These are phyloP conservation scores for Monoplex corrugatus DNA, from an alignment of 2,888 invertebrate genomes.

Conservation along the genomic window DNA sequence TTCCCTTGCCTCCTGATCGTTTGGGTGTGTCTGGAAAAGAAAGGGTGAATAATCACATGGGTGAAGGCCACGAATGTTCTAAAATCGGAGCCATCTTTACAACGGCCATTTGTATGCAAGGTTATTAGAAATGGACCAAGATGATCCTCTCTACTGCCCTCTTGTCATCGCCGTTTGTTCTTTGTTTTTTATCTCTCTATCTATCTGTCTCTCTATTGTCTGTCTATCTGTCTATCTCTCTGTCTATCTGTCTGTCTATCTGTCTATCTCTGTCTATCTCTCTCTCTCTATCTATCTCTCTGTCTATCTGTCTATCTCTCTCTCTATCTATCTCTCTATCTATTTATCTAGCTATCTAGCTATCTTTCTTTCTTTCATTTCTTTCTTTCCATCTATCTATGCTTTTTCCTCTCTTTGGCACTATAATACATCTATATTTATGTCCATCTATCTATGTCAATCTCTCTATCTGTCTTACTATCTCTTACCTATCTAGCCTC, in stretches of 20 bases:
- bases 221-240: no score
- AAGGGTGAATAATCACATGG: not conserved
- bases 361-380: no score
- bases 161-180: not conserved
- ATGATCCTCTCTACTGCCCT: no score
- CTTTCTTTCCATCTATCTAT: not conserved
- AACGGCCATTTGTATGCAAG: not conserved
- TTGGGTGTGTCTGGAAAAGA: slow-evolving; percentile 54
- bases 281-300: not conserved
- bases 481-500: no score
- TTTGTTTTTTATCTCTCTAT: not conserved
- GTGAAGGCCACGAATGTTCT: not conserved
- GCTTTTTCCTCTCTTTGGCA: not conserved
- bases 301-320: no score
- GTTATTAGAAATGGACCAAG: no score
- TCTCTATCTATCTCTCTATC: no score
- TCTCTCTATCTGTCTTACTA: not conserved
- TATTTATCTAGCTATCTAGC: no score
- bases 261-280: no score
- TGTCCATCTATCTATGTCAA: not conserved
- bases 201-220: not conserved
- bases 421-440: no score
- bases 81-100: no score
- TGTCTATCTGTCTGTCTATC: not conserved
- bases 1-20: slow-evolving; percentile 32